Percentiles rank a stretch among this genome's conserved stretches.
Conservation (phyloP, 1,140 invertebrate species). For the Dendrolimus punctatus region DNA sequence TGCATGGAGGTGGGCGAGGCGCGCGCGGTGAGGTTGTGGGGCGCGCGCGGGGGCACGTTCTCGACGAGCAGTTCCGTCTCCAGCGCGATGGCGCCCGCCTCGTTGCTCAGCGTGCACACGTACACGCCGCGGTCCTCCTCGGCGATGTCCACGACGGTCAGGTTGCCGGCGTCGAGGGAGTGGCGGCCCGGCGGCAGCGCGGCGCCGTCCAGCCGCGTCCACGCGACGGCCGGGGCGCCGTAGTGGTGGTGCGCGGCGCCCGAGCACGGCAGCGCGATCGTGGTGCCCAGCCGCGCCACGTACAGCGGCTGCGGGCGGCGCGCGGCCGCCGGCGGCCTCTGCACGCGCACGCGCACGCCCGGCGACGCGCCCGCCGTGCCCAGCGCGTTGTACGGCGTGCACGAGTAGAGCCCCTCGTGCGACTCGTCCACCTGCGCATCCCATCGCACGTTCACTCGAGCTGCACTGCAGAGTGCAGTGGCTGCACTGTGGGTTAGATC, state of each 20-base stretch:
- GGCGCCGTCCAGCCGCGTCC: conserved; percentile 90
- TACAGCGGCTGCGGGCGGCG: conserved; percentile 85
- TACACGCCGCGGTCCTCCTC: conserved; percentile 93
- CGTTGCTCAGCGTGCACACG: conserved; percentile 93
- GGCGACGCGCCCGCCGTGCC: conserved; percentile 89
- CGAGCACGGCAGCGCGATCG: conserved; percentile 87
- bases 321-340: conserved; percentile 86
- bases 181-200: conserved; percentile 80
- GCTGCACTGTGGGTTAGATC: neutral
- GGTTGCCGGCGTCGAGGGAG: conserved; percentile 84
- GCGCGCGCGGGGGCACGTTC: conserved; percentile 89
- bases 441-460: neutral
- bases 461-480: neutral
- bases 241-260: conserved; percentile 74
- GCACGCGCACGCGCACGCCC: conserved; percentile 90
- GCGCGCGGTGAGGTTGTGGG: conserved; percentile 89
- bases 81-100: conserved; percentile 90
- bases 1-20: conserved; percentile 85
- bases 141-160: conserved; percentile 86
- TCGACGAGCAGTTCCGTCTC: conserved; percentile 92
- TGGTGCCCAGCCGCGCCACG: conserved; percentile 86
- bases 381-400: conserved; percentile 92
- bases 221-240: conserved; percentile 84
- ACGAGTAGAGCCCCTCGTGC: conserved; percentile 87
- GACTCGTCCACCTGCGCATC: conserved; percentile 78